Percentiles rank a stretch among this genome's conserved stretches.
These are phyloP conservation scores for Gymnoscopelus braueri DNA, from an alignment of 2,797 vertebrate species.

Conservation along the genomic window DNA sequence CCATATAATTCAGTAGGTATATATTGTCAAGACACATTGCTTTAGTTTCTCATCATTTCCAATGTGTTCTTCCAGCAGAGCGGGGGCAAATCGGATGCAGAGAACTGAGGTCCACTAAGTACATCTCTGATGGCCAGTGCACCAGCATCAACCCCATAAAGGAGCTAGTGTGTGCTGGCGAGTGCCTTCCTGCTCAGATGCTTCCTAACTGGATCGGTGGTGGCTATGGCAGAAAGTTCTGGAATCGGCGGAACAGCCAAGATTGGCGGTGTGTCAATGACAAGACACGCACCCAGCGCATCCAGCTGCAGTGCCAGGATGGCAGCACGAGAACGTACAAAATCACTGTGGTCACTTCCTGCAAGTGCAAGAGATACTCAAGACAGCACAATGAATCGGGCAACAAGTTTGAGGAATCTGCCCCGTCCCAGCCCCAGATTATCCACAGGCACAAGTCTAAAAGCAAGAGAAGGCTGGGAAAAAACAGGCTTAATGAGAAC, in stretches of 20 bases:
- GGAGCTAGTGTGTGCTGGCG: constrained; percentile 95
- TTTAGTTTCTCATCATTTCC: background rate
- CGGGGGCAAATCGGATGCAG: constrained; percentile 91
- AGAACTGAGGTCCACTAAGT: constrained; percentile 95
- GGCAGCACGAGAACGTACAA: constrained; percentile 95
- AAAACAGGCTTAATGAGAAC: constrained; percentile 83
- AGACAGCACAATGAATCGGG: constrained; percentile 95
- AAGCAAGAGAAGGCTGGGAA: constrained; percentile 87
- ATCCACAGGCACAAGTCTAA: constrained; percentile 84
- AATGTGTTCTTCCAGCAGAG: constrained; percentile 71
- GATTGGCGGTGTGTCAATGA: constrained; percentile 97
- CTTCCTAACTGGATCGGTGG: constrained; percentile 97
- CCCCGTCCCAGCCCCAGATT: constrained; percentile 81
- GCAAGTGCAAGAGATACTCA: constrained; percentile 94
- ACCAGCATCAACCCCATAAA: constrained; percentile 96
- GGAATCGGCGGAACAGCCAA: constrained; percentile 88
- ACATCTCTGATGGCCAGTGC: constrained; percentile 97
- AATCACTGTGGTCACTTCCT: constrained; percentile 93
- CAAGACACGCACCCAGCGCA: constrained; percentile 93
- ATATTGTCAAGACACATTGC: background rate
- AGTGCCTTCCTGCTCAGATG: constrained; percentile 93
- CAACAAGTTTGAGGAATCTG: constrained; percentile 86
- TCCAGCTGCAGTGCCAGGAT: constrained; percentile 94
- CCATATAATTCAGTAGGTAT: background rate
- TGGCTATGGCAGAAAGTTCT: constrained; percentile 87